Base-by-base conservation (phyloP, 2,888 invertebrate species). In the Conchocele bisecta region DNA sequence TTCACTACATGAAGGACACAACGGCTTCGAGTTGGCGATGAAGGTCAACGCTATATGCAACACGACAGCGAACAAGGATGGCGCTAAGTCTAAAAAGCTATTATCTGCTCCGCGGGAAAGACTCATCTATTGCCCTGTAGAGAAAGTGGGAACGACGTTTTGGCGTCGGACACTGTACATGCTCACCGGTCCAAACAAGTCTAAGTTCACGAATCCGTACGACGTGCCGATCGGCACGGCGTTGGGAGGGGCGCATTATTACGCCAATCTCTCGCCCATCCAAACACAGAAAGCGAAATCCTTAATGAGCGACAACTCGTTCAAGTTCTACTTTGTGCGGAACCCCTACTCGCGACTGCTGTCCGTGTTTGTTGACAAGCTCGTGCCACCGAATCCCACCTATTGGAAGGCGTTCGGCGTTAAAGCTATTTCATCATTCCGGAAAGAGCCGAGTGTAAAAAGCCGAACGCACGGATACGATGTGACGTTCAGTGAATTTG, bases 401-500 rank as follows among this genome's bases (percentile, higher is more conserved):
- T 50, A 31, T 17, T 50, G 50, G 50, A 50, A 50, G 17, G 50
- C 4, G 6, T 33, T 50, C 11, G 50, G 50, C 2, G 50, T 17
- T 11, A 50, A 28, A 50, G 5, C 50, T n/a, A 50, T 50, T 6
- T 2, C 6, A 5, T 3, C 9, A n/a, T 50, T 50, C 22, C 4
- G 50, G 15, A 50, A 28, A 15, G 17, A 37, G 13, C 15, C 54
- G 11, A 39, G 17, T 13, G 20, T 7, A 3, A 35, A 54, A 15
- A 39, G 39, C 22, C 17, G 20, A 39, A 20, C 22, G n/a, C 11
- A 17, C 24, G 64, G 64, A 17, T 44, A 46, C 56, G 64, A 64
- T 41, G 35, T 56, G 0, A 42, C 64, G 3, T 64, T 64, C 48
- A 17, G 54, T 13, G 56, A 64, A 24, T 64, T 53, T 54, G 31